These are phyloP conservation scores for Pegoplata infirma DNA, from an alignment of 2,888 invertebrate genomes.

Conservation along the genomic window DNA sequence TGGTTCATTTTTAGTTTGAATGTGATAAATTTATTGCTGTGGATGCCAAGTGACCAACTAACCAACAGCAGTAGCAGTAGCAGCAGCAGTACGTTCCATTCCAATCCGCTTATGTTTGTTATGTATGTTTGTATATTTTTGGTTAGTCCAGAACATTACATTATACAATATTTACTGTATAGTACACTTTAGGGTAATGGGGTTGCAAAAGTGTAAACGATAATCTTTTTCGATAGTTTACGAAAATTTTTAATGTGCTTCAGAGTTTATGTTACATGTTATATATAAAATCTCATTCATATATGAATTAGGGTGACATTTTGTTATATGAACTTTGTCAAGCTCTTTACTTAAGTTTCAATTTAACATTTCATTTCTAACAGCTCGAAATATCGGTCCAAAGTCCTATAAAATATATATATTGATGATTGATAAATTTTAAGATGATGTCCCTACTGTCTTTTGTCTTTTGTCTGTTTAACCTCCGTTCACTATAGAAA, in stretches of 20 bases:
- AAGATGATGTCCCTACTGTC: too few species aligned
- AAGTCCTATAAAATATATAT: too few species aligned
- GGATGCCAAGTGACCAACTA: constrained; percentile 57
- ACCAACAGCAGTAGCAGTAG: constrained; percentile 33
- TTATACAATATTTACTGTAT: constrained; percentile 5
- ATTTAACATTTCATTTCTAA: too few species aligned
- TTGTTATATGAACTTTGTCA: too few species aligned
- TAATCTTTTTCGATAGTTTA: constrained; percentile 62
- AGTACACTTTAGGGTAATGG: constrained; percentile 45
- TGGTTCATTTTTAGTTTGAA: constrained; percentile 38
- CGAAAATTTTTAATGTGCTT: constrained; percentile 53
- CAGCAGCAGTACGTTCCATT: constrained; percentile 34
- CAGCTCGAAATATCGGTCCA: too few species aligned
- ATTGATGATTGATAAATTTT: too few species aligned
- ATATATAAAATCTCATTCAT: too few species aligned
- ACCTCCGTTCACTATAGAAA: too few species aligned
- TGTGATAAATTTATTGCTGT: constrained; percentile 61
- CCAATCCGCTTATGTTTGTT: constrained; percentile 24
- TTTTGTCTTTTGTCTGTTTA: too few species aligned
- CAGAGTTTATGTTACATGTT: constrained; percentile 44
- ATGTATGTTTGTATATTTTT: constrained; percentile 24
- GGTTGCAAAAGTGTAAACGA: constrained; percentile 54
- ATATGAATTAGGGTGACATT: too few species aligned
- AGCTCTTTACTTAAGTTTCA: too few species aligned
- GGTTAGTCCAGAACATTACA: constrained; percentile 1